phyloP scores from a whole-genome alignment of 2,113 vertebrate genomes.

The Indicator indicator region DNA sequence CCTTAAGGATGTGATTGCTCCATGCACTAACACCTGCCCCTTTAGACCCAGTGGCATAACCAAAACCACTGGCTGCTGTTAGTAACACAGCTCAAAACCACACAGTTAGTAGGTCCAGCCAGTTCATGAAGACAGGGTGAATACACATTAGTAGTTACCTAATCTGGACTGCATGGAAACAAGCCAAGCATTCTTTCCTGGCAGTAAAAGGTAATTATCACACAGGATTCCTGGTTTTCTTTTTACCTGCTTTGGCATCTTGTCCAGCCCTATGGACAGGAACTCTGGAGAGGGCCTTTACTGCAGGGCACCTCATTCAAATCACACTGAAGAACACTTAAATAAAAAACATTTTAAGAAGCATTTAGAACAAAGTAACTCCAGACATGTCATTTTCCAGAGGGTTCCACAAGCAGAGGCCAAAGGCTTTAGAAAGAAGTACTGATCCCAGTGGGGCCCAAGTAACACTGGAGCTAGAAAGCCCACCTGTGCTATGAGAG shows the following conservation, averaged over 20 bases:
- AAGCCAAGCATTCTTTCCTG: background rate
- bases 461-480: background rate
- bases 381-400: background rate
- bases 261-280: background rate
- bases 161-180: background rate
- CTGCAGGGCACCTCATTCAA: background rate
- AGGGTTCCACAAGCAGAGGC: background rate
- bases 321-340: background rate
- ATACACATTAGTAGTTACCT: background rate
- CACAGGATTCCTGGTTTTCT: background rate
- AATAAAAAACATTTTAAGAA: background rate
- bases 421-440: background rate
- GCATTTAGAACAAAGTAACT: background rate
- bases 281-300: background rate
- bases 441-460: background rate
- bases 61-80: background rate
- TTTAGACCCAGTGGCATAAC: background rate
- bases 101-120: background rate
- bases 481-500: background rate
- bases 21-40: background rate
- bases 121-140: background rate
- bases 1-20: background rate
- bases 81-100: background rate
- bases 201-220: background rate
- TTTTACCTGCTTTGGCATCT: conserved; percentile 65